Percentiles rank a stretch among this genome's conserved stretches.
Conservation (phyloP, 2,113 vertebrate genomes). For the Acrocephalus arundinaceus region DNA sequence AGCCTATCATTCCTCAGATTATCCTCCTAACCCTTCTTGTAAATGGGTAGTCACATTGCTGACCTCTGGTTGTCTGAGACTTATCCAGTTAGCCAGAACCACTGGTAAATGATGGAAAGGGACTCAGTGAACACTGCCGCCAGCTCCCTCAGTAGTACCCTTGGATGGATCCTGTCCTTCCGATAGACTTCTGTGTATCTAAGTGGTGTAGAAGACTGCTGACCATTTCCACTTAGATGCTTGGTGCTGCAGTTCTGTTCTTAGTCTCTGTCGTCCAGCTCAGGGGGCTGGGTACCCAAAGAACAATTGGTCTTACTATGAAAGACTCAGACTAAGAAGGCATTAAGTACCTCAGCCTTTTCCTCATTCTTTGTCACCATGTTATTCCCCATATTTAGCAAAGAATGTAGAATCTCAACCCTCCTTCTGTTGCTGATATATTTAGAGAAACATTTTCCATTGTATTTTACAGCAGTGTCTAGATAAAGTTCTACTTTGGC, state of each 20-base stretch:
- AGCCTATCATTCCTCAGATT: fast-evolving
- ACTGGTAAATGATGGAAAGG: neutral
- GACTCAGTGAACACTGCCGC: neutral
- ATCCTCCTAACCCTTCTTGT: neutral
- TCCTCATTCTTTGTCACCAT: neutral
- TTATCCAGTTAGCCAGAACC: neutral
- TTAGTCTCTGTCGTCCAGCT: neutral
- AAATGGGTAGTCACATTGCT: neutral
- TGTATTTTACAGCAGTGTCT: neutral
- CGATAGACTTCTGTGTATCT: neutral
- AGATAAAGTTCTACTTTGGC: neutral
- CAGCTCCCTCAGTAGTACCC: neutral
- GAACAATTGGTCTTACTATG: neutral
- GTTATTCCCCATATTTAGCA: neutral
- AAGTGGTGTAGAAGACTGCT: neutral
- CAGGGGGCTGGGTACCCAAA: neutral
- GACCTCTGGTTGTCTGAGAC: neutral
- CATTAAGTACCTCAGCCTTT: neutral
- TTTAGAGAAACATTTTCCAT: neutral
- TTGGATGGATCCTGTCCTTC: neutral
- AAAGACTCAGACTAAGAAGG: neutral
- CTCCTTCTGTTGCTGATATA: neutral
- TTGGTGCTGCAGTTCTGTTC: neutral
- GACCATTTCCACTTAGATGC: neutral
- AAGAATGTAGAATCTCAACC: neutral